Conservation (phyloP, 1,140 invertebrate genomes). For the Pachypeltis micranthus region DNA sequence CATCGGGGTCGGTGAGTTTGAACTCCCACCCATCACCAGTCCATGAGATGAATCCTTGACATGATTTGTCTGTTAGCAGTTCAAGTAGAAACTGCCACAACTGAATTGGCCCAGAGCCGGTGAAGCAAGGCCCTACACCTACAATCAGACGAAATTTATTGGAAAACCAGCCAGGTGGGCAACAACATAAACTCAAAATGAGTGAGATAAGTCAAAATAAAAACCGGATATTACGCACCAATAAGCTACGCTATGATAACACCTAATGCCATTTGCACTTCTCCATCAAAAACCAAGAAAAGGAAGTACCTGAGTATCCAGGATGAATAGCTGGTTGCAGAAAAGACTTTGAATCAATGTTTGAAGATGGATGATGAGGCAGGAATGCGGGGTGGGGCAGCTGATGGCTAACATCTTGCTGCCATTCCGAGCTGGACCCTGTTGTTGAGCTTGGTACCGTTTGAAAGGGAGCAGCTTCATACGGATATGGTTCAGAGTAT, state of each 20-base stretch:
- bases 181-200: no score
- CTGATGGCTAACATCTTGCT: constrained; percentile 35
- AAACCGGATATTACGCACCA: no score
- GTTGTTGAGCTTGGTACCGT: constrained; percentile 58
- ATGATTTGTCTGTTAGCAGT: constrained; percentile 88
- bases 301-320: constrained; percentile 49
- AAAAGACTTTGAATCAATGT: constrained; percentile 56
- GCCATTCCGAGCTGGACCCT: constrained; percentile 33
- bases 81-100: constrained; percentile 97
- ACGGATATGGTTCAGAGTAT: constrained; percentile 51
- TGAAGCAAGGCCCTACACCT: constrained; percentile 65
- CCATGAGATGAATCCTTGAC: constrained; percentile 95
- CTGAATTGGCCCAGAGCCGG: constrained; percentile 85
- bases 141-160: no score
- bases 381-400: constrained; percentile 48
- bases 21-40: constrained; percentile 98
- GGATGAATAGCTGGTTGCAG: constrained; percentile 55
- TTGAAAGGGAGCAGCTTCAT: constrained; percentile 58
- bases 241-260: no score
- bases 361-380: constrained; percentile 27
- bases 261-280: no score
- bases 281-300: background rate
- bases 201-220: no score
- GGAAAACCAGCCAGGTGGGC: no score
- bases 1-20: constrained; percentile 95